Evolutionary conservation across 2,797 vertebrate species (phyloP).

Genomic region (Masticophis lateralis): DNA sequence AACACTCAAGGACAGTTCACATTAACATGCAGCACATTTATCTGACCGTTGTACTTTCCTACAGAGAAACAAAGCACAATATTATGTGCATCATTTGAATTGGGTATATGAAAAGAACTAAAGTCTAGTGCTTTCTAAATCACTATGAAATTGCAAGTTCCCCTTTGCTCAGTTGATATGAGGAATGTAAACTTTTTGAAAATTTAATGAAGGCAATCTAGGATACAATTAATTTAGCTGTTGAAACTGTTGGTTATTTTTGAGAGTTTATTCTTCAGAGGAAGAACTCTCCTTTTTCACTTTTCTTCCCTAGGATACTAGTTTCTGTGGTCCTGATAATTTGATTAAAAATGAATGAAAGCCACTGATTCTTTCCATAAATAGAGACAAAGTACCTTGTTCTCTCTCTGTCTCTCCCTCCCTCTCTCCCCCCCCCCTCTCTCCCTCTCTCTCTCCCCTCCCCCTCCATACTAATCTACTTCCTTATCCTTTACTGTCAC

Average conservation of each 20-base stretch:
- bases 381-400: background rate
- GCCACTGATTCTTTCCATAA: background rate
- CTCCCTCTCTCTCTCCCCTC: too few species aligned
- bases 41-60: slow-evolving; percentile 30
- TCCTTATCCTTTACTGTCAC: background rate
- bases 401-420: background rate
- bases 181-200: slow-evolving; percentile 22
- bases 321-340: slow-evolving; percentile 22
- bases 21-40: slow-evolving; percentile 32
- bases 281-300: background rate
- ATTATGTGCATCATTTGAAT: slow-evolving; percentile 5
- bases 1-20: background rate
- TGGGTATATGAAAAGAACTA: slow-evolving; percentile 11
- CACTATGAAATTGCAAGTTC: background rate
- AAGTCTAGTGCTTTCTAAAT: slow-evolving; percentile 41
- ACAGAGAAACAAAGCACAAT: slow-evolving; percentile 17
- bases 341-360: slow-evolving; percentile 40
- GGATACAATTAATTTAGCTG: slow-evolving; percentile 24
- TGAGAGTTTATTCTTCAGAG: background rate
- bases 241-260: slow-evolving; percentile 23
- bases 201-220: slow-evolving; percentile 17
- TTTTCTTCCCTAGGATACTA: slow-evolving; percentile 2
- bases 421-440: too few species aligned
- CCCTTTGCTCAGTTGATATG: slow-evolving; percentile 28
- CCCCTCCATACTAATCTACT: background rate